Evolutionary conservation across 2,888 invertebrate species (phyloP), one percentile per base, ranked within the genome.

Genomic region (Caenorhabditis zanzibari): DNA sequence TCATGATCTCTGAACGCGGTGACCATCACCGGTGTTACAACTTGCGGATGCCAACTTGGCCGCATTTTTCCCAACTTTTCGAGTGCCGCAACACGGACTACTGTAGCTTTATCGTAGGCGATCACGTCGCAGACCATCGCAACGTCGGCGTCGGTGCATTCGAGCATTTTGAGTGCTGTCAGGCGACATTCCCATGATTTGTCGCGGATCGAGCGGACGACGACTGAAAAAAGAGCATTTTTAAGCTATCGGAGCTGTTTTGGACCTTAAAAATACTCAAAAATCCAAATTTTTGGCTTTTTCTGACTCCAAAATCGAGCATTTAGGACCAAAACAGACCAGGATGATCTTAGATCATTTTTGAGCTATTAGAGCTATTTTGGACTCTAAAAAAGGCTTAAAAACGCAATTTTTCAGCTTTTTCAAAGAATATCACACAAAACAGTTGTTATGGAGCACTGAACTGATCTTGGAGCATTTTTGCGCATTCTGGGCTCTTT

Each of bases 1-100:
- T 79, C 77, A 68, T 82, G 77, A 64, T 82, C 82, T 28, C 77
- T 77, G 35, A 79, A 63, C 22, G 54, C 14, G 59, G 73, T 66
- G n/a, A 82, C 47, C 22, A 74, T 10, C 4, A 32, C 24, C 38
- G 38, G 38, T 6, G 38, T 38, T 5, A 82, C 19, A 26, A 77
- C 74, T 19, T 35, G n/a, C 7, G 32, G 49, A 35, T 38, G 16
- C 26, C n/a, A 16, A 16, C 41, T 41, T n/a, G 71, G 71, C 35
- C n/a, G 44, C 10, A 74, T 3, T 14, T 19, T 12, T 10, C 63
- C 73, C 5, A 74, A 63, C 19, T 69, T 52, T 1, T 47, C 24
- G 2, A 82, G 56, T 0, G 82, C 82, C 5, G 73, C 69, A 9
- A 54, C 24, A 19, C 82, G 73, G 16, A 82, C 80, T 6, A 38